These are phyloP conservation scores for Lophura nycthemera DNA, from an alignment of 2,113 vertebrate species.

Conservation along the genomic window DNA sequence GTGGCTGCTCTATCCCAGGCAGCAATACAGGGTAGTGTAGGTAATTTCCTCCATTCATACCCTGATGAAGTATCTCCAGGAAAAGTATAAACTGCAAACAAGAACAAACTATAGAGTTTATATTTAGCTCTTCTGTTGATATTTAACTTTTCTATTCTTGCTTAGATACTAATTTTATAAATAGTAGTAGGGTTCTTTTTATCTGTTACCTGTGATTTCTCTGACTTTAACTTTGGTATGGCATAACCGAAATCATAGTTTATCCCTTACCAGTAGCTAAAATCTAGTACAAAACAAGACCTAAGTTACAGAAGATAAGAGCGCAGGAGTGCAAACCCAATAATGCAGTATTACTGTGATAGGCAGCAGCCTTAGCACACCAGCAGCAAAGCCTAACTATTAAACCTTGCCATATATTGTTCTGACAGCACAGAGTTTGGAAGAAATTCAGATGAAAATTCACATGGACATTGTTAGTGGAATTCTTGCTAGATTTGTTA, in stretches of 20 bases:
- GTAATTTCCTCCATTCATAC: background rate
- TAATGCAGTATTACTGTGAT: background rate
- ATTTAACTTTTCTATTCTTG: background rate
- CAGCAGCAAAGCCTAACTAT: background rate
- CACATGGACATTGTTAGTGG: background rate
- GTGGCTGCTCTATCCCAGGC: background rate
- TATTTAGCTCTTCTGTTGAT: background rate
- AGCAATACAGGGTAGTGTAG: accelerated
- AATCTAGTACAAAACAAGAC: background rate
- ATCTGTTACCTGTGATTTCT: background rate
- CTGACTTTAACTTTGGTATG: background rate
- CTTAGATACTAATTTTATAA: background rate
- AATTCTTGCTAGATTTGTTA: background rate
- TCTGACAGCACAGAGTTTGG: background rate
- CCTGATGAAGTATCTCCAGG: background rate
- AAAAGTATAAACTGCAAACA: background rate
- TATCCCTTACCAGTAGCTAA: background rate
- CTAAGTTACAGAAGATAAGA: background rate
- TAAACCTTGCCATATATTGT: background rate
- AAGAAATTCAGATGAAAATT: background rate
- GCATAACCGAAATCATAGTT: background rate
- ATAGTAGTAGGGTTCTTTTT: background rate
- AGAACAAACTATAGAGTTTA: background rate
- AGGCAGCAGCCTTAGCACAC: background rate
- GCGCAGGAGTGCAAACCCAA: background rate